These are phyloP conservation scores for Celastrina argiolus DNA, from an alignment of 2,888 invertebrate species.

Conservation along the genomic window DNA sequence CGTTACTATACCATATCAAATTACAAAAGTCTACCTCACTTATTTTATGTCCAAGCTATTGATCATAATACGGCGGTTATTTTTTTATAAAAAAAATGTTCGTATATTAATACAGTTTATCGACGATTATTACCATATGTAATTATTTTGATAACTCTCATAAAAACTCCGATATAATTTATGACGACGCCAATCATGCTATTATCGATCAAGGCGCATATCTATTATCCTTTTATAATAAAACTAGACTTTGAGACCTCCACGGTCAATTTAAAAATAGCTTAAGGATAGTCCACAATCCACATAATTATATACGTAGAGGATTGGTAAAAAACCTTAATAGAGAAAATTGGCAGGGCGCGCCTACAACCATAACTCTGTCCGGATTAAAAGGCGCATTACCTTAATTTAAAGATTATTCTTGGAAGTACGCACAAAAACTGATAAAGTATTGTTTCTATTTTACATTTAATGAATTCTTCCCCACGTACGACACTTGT, in stretches of 20 bases:
- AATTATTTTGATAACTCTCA: conserved; percentile 40
- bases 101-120: conserved; percentile 22
- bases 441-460: conserved; percentile 9
- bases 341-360: conserved; percentile 74
- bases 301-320: conserved; percentile 64
- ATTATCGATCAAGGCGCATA: conserved; percentile 46
- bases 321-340: conserved; percentile 69
- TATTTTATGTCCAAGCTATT: neutral
- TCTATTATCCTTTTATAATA: conserved; percentile 53
- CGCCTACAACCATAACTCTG: conserved; percentile 56
- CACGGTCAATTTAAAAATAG: conserved; percentile 68
- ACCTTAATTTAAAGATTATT: conserved; percentile 16
- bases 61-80: neutral
- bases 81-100: conserved; percentile 2
- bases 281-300: conserved; percentile 62
- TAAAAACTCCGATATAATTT: conserved; percentile 42
- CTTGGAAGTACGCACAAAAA: neutral
- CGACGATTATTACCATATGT: conserved; percentile 41
- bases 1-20: neutral
- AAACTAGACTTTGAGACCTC: conserved; percentile 57
- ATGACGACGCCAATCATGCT: conserved; percentile 56
- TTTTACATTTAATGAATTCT: conserved; percentile 45
- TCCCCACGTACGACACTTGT: conserved; percentile 48
- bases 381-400: conserved; percentile 35
- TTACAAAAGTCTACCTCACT: neutral